Base-by-base conservation (phyloP, 2,888 invertebrate species). In the Acholoe squamosa region DNA sequence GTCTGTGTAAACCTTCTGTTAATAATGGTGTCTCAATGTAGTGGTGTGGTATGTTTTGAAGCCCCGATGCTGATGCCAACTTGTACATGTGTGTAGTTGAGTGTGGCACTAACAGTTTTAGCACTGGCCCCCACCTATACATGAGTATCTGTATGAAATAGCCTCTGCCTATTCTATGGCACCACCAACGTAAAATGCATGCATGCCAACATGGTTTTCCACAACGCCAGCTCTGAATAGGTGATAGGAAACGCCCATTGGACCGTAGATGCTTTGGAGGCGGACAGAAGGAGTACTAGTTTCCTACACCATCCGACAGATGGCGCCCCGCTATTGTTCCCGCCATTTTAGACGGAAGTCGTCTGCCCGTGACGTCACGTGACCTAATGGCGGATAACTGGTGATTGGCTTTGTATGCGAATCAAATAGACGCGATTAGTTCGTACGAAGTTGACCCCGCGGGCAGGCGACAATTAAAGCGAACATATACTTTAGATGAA, bases 291-390 rank as follows among this genome's bases (percentile, higher is more conserved):
- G 84, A 16, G 84, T 16, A 25, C 19, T 16, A 86, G 54, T 28
- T 86, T 86, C 86, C 51, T 31, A 19, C 61, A 34, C 28, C 89
- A 89, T 19, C 61, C 67, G 89, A 89, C 89, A 89, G 89, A 89
- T 89, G 89, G 89, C 89, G 56, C 61, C n/a, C 31, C n/a, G 14
- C 89, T 67, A 89, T 89, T 89, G 89, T 89, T 89, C 61, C 89
- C 89, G 89, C 89, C 89, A 86, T 54, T 56, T 86, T 54, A 19
- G 25, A 25, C 28, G 28, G 28, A n/a, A 25, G 86, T 86, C 86
- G 86, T 86, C 86, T 86, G 86, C 86, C 86, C 86, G 84, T 86
- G 86, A 86, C 86, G 86, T 86, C 86, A 56, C 67, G 61, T 89
- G 89, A 89, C n/a, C 89, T 89, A 89, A 89, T 89, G 89, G 34